Evolutionary conservation across 2,113 vertebrate genomes (phyloP), one percentile per base, ranked within the genome.

Genomic region (Platanista minor): DNA sequence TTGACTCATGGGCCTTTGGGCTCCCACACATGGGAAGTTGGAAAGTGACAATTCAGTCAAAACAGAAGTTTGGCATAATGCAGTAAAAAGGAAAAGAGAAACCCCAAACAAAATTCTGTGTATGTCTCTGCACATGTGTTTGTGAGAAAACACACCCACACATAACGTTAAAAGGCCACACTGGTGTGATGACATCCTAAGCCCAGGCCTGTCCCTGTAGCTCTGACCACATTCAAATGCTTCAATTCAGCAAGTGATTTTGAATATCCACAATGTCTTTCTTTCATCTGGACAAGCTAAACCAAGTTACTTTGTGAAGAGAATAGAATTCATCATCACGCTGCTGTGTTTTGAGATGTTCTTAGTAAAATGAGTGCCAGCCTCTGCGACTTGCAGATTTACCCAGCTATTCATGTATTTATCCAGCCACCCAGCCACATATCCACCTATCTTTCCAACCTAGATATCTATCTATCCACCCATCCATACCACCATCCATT

Each of bases 11-110:
- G 43, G 85, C 36, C 27, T 92, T 64, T 59, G 49, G 20, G 49
- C 67, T 95, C 94, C 96, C 90, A 96, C 80, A 54, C 92, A 59
- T 12, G 82, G 90, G 85, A 96, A 93, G 57, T 8, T 86, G 72
- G 92, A 90, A 90, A 96, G 96, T 85, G 96, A 96, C 59, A 71
- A 67, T 92, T 84, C n/a, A 90, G 80, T 81, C 96, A 95, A 97
- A 98, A 96, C 92, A 96, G n/a, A 97, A 96, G n/a, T 87, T 96
- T 97, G 95, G 95, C 92, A 81, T 92, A 46, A 49, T 41, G 61
- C 31, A 77, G 21, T 39, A 61, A 94, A 95, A 96, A 95, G 83
- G 61, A 89, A 72, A 87, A 95, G 52, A 78, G 78, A 93, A 97
- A 52, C 1, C 67, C 80, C 78, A 85, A 86, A 90, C 36, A 75